Evolutionary conservation across 2,797 vertebrate genomes (phyloP), one percentile per base, ranked within the genome.

Genomic region (Choloepus didactylus): DNA sequence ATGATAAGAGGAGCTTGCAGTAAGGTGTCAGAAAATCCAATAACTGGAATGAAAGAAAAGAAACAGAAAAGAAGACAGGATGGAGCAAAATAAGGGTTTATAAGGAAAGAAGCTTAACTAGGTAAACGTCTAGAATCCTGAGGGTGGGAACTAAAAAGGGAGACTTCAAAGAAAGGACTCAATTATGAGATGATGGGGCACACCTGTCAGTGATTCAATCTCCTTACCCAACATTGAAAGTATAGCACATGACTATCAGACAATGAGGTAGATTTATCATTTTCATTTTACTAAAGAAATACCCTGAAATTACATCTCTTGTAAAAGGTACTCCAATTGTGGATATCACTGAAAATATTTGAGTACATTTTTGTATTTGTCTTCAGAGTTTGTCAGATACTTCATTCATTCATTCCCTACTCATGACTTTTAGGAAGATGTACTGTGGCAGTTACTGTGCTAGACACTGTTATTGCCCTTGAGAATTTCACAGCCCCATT

Each of bases 1-100:
- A 76, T 95, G 89, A 92, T 97, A 96, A 96, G 81, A 97, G 75
- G 73, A 91, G 94, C 87, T 95, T 96, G 75, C 60, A 93, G 49
- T 56, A 77, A 96, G 82, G 73, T 93, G 75, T 96, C 87, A 88
- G 94, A 83, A 96, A 96, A 95, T 95, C 81, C 85, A 96, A 86
- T 96, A 95, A 97, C 69, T 81, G 73, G 62, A 95, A 91, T 8
- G 27, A 86, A 96, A 89, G 76, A 96, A 96, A 87, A 94, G 93
- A 96, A 84, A 89, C 60, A 87, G 77, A 95, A 91, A 93, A 62
- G 49, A 87, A 89, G 89, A 91, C 56, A 23, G 87, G 76, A 89
- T 84, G 59, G 44, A 91, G 21, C 64, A 94, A 96, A 96, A 66
- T 93, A 93, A 88, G 76, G 92, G 56, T 97, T 95, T 95, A 95